phyloP scores from a whole-genome alignment of 2,797 vertebrate genomes.

The Trematomus bernacchii region DNA sequence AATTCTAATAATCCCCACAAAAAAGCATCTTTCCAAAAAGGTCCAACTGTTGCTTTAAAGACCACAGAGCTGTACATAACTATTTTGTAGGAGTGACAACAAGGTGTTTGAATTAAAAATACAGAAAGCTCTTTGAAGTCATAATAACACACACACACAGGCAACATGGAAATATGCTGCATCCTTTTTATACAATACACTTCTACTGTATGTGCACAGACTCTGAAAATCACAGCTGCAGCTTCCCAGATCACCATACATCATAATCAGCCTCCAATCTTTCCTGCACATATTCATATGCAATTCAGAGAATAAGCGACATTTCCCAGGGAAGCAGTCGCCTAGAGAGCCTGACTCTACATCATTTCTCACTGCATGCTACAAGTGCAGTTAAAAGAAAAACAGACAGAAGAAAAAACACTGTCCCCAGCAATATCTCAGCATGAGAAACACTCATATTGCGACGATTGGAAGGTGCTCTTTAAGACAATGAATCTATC shows the following conservation, averaged over 20 bases:
- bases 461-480: conserved; percentile 36
- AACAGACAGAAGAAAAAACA: conserved; percentile 20
- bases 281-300: conserved; percentile 57
- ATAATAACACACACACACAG: conserved; percentile 17
- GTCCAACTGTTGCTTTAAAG: background rate
- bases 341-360: conserved; percentile 47
- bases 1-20: background rate
- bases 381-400: conserved; percentile 35
- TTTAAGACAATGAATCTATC: conserved; percentile 52
- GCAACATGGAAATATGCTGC: conserved; percentile 29
- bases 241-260: conserved; percentile 63
- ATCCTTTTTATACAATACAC: background rate
- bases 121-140: conserved; percentile 12
- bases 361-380: conserved; percentile 47
- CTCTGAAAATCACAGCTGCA: conserved; percentile 45
- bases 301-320: conserved; percentile 63
- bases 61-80: conserved; percentile 2
- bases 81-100: background rate
- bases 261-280: conserved; percentile 67
- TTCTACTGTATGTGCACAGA: background rate
- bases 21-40: background rate
- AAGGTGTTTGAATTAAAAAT: conserved; percentile 22
- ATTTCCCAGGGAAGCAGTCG: conserved; percentile 52
- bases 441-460: conserved; percentile 39
- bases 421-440: conserved; percentile 32